Evolutionary conservation across 2,888 invertebrate species (phyloP).

Genomic region (Tigriopus californicus): DNA sequence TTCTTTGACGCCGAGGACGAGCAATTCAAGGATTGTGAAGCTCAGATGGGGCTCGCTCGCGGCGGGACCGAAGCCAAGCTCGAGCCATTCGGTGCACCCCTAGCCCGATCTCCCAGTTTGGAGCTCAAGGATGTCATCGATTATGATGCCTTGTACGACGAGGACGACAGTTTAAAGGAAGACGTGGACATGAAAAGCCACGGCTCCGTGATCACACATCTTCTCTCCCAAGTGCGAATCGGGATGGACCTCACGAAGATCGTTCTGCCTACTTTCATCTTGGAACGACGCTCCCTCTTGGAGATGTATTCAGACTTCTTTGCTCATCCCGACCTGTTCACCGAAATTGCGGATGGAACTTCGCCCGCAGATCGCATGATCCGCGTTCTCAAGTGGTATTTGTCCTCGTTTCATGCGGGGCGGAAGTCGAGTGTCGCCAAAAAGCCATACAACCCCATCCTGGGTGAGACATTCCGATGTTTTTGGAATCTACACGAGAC

Average conservation of each 20-base stretch:
- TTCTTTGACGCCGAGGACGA: constrained; percentile 79
- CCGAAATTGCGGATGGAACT: constrained; percentile 60
- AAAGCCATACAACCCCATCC: constrained; percentile 95
- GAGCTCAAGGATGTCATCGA: constrained; percentile 22
- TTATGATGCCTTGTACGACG: constrained; percentile 45
- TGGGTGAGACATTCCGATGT: constrained; percentile 73
- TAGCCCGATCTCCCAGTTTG: neutral
- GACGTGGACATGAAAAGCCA: constrained; percentile 62
- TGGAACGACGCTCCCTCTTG: constrained; percentile 84
- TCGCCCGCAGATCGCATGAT: constrained; percentile 77
- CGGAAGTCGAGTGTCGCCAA: constrained; percentile 91
- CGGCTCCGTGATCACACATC: constrained; percentile 88
- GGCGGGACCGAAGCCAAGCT: neutral
- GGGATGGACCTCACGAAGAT: constrained; percentile 99
- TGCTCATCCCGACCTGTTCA: constrained; percentile 93
- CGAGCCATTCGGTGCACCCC: neutral
- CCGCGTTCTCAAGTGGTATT: constrained; percentile 90
- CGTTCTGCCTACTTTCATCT: constrained; percentile 91
- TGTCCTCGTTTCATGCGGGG: constrained; percentile 96
- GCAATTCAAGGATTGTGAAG: constrained; percentile 17
- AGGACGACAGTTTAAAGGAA: constrained; percentile 69
- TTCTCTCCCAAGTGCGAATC: constrained; percentile 85
- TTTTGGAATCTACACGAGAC: constrained; percentile 28
- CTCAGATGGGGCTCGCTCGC: no score
- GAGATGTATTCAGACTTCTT: constrained; percentile 99